These are phyloP conservation scores for Ophthalmolycus amberensis DNA, from an alignment of 2,113 vertebrate genomes.

Conservation along the genomic window DNA sequence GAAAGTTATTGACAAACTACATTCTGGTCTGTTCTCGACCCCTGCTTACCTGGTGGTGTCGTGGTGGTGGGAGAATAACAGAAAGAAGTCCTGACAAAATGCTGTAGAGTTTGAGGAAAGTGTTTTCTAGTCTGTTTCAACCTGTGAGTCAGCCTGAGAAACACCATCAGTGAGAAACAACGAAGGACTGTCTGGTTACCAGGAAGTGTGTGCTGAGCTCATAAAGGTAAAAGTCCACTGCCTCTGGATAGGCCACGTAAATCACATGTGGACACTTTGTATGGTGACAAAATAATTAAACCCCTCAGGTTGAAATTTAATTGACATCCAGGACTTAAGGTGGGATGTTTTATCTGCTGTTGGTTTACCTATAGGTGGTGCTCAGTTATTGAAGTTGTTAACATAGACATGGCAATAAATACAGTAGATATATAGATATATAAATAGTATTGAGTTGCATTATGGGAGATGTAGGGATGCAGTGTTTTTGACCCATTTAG, in stretches of 20 bases:
- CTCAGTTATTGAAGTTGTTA: neutral
- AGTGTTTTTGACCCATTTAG: neutral
- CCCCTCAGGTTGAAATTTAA: constrained; percentile 3
- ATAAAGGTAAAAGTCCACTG: constrained; percentile 73
- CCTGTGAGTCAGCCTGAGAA: constrained; percentile 20
- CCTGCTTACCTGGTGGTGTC: constrained; percentile 51
- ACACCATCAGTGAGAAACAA: neutral
- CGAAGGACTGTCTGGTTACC: constrained; percentile 4
- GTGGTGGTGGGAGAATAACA: neutral
- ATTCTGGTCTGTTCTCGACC: neutral
- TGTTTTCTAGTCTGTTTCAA: neutral
- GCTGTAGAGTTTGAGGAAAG: neutral
- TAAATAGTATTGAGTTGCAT: neutral
- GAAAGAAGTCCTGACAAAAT: neutral
- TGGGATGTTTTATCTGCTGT: neutral
- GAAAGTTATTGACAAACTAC: neutral
- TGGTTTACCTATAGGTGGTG: neutral
- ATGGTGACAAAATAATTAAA: constrained; percentile 20
- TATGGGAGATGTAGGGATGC: neutral
- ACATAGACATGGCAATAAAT: neutral
- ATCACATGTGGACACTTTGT: constrained; percentile 2
- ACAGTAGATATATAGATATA: neutral
- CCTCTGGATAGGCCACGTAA: neutral
- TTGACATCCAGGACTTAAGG: neutral
- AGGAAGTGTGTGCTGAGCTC: constrained; percentile 60